These are phyloP conservation scores for Galago senegalensis DNA, from an alignment of 2,797 vertebrate species.

Conservation along the genomic window DNA sequence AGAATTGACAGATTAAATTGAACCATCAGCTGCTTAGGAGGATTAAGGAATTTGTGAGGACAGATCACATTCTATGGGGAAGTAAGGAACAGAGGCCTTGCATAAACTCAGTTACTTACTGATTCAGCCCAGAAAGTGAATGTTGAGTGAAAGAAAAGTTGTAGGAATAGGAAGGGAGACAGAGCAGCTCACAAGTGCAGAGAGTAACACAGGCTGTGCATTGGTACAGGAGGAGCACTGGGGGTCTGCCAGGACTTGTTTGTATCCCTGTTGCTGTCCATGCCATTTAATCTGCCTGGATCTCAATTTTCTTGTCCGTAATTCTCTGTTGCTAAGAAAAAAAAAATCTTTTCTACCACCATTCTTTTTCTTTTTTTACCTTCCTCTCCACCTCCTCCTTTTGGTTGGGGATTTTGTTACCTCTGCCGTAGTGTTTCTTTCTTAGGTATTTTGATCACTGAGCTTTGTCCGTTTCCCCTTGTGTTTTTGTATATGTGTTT, in stretches of 20 bases:
- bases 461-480: background rate
- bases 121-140: conserved; percentile 21
- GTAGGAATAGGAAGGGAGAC: background rate
- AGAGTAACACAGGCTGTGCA: background rate
- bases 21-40: background rate
- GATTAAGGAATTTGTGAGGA: background rate
- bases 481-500: conserved; percentile 31
- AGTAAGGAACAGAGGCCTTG: background rate
- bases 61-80: background rate
- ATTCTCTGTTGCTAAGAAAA: background rate
- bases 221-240: background rate
- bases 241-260: background rate
- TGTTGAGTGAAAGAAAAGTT: background rate
- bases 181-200: background rate
- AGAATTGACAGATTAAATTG: background rate
- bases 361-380: background rate
- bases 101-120: background rate
- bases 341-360: background rate
- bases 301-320: background rate
- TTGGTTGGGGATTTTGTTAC: conserved; percentile 48
- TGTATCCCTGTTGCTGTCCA: background rate
- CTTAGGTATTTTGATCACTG: background rate
- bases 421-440: background rate
- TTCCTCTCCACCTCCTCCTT: background rate
- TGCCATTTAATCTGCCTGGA: background rate